Conservation (phyloP, 2,888 invertebrate genomes). For the Lithosia quadra region DNA sequence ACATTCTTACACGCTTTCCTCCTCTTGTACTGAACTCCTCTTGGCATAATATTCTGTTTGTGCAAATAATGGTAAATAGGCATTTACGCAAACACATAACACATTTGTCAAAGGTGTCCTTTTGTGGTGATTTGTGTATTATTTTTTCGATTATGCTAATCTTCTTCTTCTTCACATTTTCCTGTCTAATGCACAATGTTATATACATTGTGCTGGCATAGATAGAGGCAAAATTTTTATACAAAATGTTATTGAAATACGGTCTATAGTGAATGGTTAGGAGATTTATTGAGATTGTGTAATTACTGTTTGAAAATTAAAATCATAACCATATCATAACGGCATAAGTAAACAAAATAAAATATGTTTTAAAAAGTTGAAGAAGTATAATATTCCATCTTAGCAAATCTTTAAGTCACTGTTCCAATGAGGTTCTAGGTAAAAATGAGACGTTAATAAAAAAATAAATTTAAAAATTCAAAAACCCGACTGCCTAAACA, state of each 20-base stretch:
- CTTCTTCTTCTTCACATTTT: conserved; percentile 8
- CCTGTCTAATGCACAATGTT: background rate
- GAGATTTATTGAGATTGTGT: background rate
- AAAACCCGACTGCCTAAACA: too few species aligned
- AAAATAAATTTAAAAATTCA: too few species aligned
- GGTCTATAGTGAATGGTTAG: background rate
- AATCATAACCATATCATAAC: too few species aligned
- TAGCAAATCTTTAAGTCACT: background rate
- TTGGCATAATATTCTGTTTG: conserved; percentile 64
- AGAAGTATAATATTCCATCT: background rate
- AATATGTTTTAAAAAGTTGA: background rate
- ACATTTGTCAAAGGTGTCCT: conserved; percentile 49
- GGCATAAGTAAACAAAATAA: background rate
- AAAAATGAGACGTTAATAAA: background rate
- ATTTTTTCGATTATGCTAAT: conserved; percentile 24
- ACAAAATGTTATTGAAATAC: background rate
- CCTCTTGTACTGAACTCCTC: conserved; percentile 58
- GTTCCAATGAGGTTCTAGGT: background rate
- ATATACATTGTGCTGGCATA: background rate
- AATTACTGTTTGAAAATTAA: background rate
- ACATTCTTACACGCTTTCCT: conserved; percentile 64
- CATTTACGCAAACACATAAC: conserved; percentile 52
- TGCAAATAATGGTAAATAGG: conserved; percentile 63
- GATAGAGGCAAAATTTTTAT: background rate
- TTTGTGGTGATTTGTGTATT: conserved; percentile 45